Base-by-base conservation (phyloP, 2,113 vertebrate species). In the Spermophilus dauricus region DNA sequence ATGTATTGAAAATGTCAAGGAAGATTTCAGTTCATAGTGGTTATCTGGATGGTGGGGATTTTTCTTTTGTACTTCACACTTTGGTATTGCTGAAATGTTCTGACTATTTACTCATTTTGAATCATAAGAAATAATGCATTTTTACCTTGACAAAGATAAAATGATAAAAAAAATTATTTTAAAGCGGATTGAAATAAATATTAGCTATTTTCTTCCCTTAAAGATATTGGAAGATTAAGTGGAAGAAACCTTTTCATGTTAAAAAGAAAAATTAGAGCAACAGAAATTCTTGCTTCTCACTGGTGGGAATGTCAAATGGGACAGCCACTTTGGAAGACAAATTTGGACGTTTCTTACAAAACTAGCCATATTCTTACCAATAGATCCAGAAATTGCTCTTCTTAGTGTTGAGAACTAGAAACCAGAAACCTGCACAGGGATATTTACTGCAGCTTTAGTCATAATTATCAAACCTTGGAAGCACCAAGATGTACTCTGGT, bases 131-230 rank as follows among this genome's bases (percentile, higher is more conserved):
- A 67, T 58, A 92, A 51, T 53, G 37, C n/a, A 72, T 73, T 78
- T 90, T n/a, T 65, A 87, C 56, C 83, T 95, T 96, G 69, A 78
- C 81, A 93, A 86, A 86, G 86, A 65, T 91, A 84, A 97, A 88
- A 45, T 86, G n/a, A 75, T 48, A 91, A 92, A 75, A 92, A 75
- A 76, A 51, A 20, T 73, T 67, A 75, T 69, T 86, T 90, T 90
- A 28, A 63, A 65, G 26, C 58, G 16, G 51, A 4, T 77, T 56
- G 77, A 45, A 83, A 65, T 92, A 95, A 83, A 39, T 63, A 67
- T 82, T 37, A 67, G 51, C 61, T 70, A 42, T 94, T 93, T 93
- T 80, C 80, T 83, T 83, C 37, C 53, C 39, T 87, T 73, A 76
- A 89, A 87, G 39, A 86, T 82, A 56, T 70, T n/a, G 37, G 92